Conservation (phyloP, 2,113 vertebrate species). For the Vireo altiloquus region DNA sequence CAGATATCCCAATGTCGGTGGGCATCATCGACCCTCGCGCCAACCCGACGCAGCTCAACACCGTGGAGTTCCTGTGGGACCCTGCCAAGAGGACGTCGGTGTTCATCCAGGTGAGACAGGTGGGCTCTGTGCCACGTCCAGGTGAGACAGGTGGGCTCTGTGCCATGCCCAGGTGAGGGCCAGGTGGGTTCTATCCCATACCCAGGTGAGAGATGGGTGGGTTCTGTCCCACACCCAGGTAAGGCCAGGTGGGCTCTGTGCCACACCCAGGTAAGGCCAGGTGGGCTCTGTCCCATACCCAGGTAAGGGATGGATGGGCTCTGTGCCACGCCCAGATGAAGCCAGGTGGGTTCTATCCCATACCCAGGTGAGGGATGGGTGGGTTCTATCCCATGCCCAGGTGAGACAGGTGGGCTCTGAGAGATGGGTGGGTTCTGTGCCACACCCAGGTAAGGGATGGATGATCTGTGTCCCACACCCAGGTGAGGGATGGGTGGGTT, state of each 20-base stretch:
- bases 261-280: background rate
- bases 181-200: accelerated
- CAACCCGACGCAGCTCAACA: constrained; percentile 96
- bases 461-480: too few species aligned
- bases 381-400: accelerated
- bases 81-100: constrained; percentile 94
- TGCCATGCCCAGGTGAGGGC: accelerated
- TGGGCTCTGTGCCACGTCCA: accelerated
- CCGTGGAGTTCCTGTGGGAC: constrained; percentile 98
- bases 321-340: accelerated
- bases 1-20: constrained; percentile 98
- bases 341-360: accelerated
- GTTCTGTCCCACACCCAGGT: background rate
- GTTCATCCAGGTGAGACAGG: constrained; percentile 88
- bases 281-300: accelerated
- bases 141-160: background rate
- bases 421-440: too few species aligned
- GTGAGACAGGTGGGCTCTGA: background rate
- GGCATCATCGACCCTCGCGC: constrained; percentile 95
- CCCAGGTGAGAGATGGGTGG: background rate
- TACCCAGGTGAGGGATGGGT: background rate
- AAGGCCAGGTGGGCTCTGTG: background rate
- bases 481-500: too few species aligned
- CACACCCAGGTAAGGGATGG: background rate
- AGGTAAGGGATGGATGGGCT: background rate